Base-by-base conservation (phyloP, 2,888 invertebrate genomes). In the Sycophila texana region DNA sequence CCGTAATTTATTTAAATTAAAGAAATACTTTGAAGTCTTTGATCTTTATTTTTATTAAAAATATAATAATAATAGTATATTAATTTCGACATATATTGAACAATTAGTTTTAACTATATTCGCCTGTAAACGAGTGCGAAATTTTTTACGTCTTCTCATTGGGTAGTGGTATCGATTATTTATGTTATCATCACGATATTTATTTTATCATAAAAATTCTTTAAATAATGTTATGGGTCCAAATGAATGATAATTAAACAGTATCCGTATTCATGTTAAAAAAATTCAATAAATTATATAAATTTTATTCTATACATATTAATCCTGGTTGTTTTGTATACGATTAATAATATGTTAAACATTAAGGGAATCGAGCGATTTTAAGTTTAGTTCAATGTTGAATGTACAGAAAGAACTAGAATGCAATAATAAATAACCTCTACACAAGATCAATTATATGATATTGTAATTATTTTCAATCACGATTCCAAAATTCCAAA, bases 351-450 rank as follows among this genome's bases (percentile, higher is more conserved):
- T 66, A 51, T 74, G 61, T 74, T 74, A 66, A 73, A 74, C 18
- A n/a, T 72, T 51, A 51, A 70, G 51, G 67, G 57, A 65, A 57
- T 65, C 51, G 49, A 67, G 53, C 57, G 68, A 70, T 72, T 80
- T 77, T 39, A 75, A 30, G 60, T 80, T 80, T 73, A 77, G 75
- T 82, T 80, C 18, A 80, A 80, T 82, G 78, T 80, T 82, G 39
- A 78, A 74, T 82, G 82, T 82, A 82, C 72, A 76, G 58, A 75
- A 72, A 53, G 22, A 82, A 78, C 60, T 80, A 82, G 78, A 78
- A 68, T 82, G 72, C 77, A 82, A 82, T 80, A 80, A 77, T 80
- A 80, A 80, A 80, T 77, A 68, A 77, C 39, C 70, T 71, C 47
- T 71, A 79, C 71, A 79, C 75, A 58, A 49, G 73, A 51, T 70